A percentile compares a stretch with the other conserved stretches of the same genome.
These are phyloP conservation scores for Lamproptera curius DNA, from an alignment of 2,888 invertebrate species.

Conservation along the genomic window DNA sequence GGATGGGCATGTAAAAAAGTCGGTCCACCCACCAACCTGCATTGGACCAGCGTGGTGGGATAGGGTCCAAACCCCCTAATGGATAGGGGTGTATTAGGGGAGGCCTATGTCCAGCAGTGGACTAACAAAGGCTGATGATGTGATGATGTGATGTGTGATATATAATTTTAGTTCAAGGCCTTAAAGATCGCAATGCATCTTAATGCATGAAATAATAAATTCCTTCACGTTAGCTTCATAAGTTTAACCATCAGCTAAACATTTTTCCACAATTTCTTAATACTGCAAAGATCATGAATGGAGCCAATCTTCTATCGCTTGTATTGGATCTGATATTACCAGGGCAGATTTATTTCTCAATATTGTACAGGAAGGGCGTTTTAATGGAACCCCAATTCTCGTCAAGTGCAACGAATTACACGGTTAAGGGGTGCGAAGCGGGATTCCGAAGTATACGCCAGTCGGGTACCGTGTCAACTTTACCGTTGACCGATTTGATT, in stretches of 20 bases:
- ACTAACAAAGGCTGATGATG: no score
- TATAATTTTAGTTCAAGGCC: no score
- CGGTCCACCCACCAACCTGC: no score
- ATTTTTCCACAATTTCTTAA: conserved; percentile 1
- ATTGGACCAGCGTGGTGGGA: no score
- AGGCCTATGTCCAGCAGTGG: no score
- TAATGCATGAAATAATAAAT: no score
- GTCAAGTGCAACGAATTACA: conserved; percentile 24
- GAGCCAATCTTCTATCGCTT: background rate
- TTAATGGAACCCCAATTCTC: conserved; percentile 23
- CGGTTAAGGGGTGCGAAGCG: conserved; percentile 7
- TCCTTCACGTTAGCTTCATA: no score
- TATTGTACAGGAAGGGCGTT: conserved; percentile 8
- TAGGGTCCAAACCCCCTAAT: no score
- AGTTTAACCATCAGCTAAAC: background rate
- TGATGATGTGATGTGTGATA: no score
- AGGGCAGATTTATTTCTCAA: conserved; percentile 8
- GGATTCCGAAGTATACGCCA: background rate
- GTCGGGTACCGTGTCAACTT: background rate
- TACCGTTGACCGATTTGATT: background rate
- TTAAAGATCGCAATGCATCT: no score
- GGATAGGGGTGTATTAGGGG: no score
- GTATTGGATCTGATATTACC: background rate
- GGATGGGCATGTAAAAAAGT: no score
- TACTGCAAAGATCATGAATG: background rate